A percentile compares a stretch with the other conserved stretches of the same genome.
phyloP scores from a whole-genome alignment of 2,888 invertebrate genomes.

The Margaritifera margaritifera region DNA sequence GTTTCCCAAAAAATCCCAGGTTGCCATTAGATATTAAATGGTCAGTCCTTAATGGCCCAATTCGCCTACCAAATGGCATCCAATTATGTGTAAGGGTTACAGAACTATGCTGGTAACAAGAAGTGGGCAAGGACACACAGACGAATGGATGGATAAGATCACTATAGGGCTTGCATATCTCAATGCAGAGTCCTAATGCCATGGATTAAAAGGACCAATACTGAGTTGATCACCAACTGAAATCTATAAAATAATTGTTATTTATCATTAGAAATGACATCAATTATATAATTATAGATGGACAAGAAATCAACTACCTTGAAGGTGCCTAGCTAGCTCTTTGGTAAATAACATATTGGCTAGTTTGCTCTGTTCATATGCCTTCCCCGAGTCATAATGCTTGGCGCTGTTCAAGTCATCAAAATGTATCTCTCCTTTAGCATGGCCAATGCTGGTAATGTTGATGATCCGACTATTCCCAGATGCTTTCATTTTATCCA shows the following conservation, averaged over 20 bases:
- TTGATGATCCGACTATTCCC: slow-evolving; percentile 68
- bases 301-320: slow-evolving; percentile 52
- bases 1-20: no score
- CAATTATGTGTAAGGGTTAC: no score
- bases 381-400: slow-evolving; percentile 52
- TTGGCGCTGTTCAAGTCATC: slow-evolving; percentile 66
- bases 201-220: no score
- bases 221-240: not conserved
- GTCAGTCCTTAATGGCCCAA: no score
- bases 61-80: no score
- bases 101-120: no score
- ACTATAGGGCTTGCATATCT: no score
- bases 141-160: no score
- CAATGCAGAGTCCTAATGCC: no score
- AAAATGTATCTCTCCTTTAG: slow-evolving; percentile 63
- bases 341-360: slow-evolving; percentile 66
- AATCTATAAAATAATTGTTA: not conserved
- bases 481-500: slow-evolving; percentile 66
- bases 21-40: no score
- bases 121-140: no score
- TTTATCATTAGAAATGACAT: not conserved
- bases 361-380: slow-evolving; percentile 69
- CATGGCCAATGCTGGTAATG: slow-evolving; percentile 63
- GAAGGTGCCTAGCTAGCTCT: slow-evolving; percentile 60
- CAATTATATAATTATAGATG: not conserved